Base-by-base conservation (phyloP, 64 coral and sea anemone genomes). In the Catalaphyllia jardinei region DNA sequence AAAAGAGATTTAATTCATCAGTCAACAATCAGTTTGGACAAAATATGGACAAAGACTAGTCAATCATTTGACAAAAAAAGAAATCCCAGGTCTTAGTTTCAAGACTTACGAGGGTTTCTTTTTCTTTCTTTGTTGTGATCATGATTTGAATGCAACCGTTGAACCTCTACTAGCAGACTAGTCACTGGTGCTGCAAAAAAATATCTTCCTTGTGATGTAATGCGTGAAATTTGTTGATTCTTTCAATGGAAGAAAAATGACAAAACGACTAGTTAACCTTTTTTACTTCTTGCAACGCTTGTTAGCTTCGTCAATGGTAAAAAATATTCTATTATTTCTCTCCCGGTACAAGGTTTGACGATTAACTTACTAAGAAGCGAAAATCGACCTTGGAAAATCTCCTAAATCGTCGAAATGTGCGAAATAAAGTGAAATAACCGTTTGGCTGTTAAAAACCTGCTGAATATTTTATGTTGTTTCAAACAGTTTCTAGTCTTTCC, bases 381-480 rank as follows among this genome's bases (percentile, higher is more conserved):
- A 39, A 25, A 38, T 51, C 4, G 9, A 4, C 1, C 4, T 0
- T 27, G 25, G 10, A 67, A 83, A 24, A 4, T 11, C 0, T 22
- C 22, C 19, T 38, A 20, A 69, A 69, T 69, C 24, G 65, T 11
- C 62, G 19, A 19, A 46, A 52, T 71, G 63, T 85, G 63, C 29
- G 38, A 67, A 85, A 71, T 85, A 85, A 71, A 85, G 62, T 85
- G 35, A 71, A 85, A 67, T 85, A 67, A 49, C 39, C 31, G 13
- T 71, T n/a, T 13, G n/a, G 24, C 38, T 71, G 62, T 85, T 71
- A n/a, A 71, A 85, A 85, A 46, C 39, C 62, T 71, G 63, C 63
- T 85, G 39, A 85, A 85, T 85, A 85, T 85, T 85, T 85, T 27
- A 85, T 85, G 81, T 71, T 35, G 71, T 69, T 57, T 10, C 29